Percentiles rank a stretch among this genome's conserved stretches.
Evolutionary conservation across 2,888 invertebrate genomes (phyloP).

Genomic region (Argynnis bischoffii): DNA sequence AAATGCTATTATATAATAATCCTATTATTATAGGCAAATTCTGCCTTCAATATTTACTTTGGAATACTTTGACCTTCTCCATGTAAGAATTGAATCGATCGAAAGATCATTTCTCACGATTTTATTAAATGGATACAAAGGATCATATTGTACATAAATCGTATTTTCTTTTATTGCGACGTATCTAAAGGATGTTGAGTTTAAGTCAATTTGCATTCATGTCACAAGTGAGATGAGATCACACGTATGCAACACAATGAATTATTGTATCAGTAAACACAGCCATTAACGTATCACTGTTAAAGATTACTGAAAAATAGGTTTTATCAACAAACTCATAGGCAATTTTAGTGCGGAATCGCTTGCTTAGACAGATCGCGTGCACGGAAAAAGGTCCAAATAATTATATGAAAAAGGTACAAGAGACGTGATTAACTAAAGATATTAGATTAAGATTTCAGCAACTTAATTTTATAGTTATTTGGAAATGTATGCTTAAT

Average conservation of each 20-base stretch:
- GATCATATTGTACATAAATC: conserved; percentile 17
- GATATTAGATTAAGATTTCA: no score
- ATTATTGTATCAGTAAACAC: conserved; percentile 43
- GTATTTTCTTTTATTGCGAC: conserved; percentile 23
- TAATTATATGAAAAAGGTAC: not conserved
- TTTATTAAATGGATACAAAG: conserved; percentile 12
- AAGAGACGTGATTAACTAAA: not conserved
- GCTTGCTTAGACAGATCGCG: not conserved
- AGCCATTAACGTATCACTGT: conserved; percentile 31
- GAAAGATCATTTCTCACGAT: conserved; percentile 13
- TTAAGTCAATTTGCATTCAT: conserved; percentile 63
- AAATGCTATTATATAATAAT: no score
- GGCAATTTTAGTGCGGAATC: conserved; percentile 20
- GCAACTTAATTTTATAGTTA: no score
- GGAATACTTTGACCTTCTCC: conserved; percentile 6
- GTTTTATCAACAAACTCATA: conserved; percentile 26
- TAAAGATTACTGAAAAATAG: conserved; percentile 25
- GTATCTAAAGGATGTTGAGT: conserved; percentile 43
- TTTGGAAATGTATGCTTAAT: no score
- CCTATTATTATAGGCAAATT: no score
- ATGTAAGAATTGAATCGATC: not conserved
- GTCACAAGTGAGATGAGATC: conserved; percentile 58
- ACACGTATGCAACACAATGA: conserved; percentile 42
- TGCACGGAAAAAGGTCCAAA: not conserved
- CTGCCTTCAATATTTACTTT: not conserved